Conservation (phyloP, 2,113 vertebrate genomes). For the Varanus komodoensis region DNA sequence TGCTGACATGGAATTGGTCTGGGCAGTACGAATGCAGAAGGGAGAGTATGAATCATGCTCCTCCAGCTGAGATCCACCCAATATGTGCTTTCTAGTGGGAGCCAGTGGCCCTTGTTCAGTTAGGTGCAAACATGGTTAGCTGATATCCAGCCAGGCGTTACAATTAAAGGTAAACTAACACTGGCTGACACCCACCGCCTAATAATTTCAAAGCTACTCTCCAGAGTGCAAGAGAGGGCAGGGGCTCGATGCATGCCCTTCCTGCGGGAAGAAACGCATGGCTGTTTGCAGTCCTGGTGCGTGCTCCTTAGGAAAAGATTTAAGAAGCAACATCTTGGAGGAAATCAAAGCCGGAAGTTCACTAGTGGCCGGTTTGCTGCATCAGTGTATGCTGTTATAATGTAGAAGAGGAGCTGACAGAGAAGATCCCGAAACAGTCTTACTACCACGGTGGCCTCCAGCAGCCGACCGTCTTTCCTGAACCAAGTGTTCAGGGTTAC, state of each 20-base stretch:
- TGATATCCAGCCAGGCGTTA: constrained; percentile 33
- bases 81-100: constrained; percentile 59
- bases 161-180: constrained; percentile 55
- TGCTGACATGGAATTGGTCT: background rate
- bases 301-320: background rate
- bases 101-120: constrained; percentile 71
- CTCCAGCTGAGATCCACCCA: background rate
- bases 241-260: too few species aligned
- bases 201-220: constrained; percentile 45
- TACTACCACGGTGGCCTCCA: constrained; percentile 38
- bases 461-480: background rate
- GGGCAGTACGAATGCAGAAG: background rate
- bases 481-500: background rate
- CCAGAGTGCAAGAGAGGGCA: background rate
- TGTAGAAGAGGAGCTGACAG: constrained; percentile 29
- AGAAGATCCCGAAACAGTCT: constrained; percentile 54
- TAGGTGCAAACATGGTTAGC: constrained; percentile 53
- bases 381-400: constrained; percentile 43
- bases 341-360: background rate
- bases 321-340: background rate
- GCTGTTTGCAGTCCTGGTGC: background rate
- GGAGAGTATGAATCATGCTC: background rate
- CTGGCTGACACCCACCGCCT: constrained; percentile 22
- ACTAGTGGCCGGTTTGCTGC: constrained; percentile 71
- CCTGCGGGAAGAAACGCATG: background rate